Percentiles rank a stretch among this genome's conserved stretches.
phyloP scores from a whole-genome alignment of 2,888 invertebrate genomes.

The Conchocele bisecta region DNA sequence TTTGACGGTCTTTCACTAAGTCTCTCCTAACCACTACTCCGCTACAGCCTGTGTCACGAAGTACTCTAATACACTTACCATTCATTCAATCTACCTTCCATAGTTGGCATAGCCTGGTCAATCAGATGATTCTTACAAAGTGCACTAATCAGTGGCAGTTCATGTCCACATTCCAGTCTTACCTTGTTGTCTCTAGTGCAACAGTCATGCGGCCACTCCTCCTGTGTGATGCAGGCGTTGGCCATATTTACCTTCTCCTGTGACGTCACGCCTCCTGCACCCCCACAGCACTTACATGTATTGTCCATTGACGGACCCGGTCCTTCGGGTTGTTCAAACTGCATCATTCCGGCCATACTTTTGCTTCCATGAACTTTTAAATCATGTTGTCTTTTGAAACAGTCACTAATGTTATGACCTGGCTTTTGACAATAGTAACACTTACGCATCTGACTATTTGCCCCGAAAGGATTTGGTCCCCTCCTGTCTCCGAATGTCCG shows the following conservation, averaged over 20 bases:
- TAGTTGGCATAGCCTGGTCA: not conserved
- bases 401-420: not conserved
- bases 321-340: not conserved
- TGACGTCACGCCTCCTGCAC: too few relatives aligned
- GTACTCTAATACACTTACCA: not conserved
- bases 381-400: not conserved
- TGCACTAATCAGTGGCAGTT: not conserved
- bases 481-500: too few relatives aligned
- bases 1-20: not conserved
- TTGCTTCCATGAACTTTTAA: not conserved
- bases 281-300: too few relatives aligned
- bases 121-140: not conserved
- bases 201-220: not conserved
- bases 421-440: not conserved
- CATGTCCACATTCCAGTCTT: conserved; percentile 1
- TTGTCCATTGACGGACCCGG: too few relatives aligned
- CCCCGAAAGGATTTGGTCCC: too few relatives aligned
- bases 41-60: not conserved
- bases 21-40: not conserved
- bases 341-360: not conserved
- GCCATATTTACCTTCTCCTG: not conserved
- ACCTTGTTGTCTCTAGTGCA: not conserved
- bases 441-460: too few relatives aligned
- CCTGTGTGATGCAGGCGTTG: not conserved
- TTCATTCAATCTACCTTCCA: not conserved